Evolutionary conservation across 1,140 invertebrate genomes (phyloP), one percentile per base, ranked within the genome.

Genomic region (Drosophila watanabei): DNA sequence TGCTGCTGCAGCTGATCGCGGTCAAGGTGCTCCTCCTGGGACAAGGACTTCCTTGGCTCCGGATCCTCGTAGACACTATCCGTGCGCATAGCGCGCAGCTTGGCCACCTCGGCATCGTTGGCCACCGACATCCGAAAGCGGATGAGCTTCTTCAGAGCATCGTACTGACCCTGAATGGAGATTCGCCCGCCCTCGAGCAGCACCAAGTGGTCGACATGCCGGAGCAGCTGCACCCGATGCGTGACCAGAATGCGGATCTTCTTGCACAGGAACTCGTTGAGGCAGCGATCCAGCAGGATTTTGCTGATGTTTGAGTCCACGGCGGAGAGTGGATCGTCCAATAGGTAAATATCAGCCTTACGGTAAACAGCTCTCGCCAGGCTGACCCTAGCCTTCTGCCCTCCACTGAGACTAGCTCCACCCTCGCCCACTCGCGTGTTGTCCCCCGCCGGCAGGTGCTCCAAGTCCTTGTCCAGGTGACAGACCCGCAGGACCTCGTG

Each of bases 181-280:
- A 94, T 84, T 11, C 72, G 82, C 0, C 95, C 96, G 92, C 95
- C 94, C 39, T 94, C 94, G 41, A 94, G 94, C 79, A 95, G 95
- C 9, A 98, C 93, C 91, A 95, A 93, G 83, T 94, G 95, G 88
- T 97, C 95, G 0, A 96, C 97, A 49, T 95, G 94, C 84, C 96
- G 96, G 6, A 99, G 94, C 85, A 97, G 96, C 73, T 98, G 97
- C 8, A 98, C 94, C 83, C 98, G 97, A 94, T 99, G 98, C 0
- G 98, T 99, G 10, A 98, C 97, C 37, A 99, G 93, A 10, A 96
- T 96, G 3, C 93, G 97, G 82, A 94, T 97, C 95, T 94, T 97
- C 94, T 93, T 96, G 94, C 94, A 58, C 16, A 98, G 93, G 79
- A 96, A 96, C 7, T 95, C 95, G 51, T 94, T 94, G 14, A 97